Evolutionary conservation across 2,797 vertebrate genomes (phyloP).

Genomic region (Semotilus atromaculatus): DNA sequence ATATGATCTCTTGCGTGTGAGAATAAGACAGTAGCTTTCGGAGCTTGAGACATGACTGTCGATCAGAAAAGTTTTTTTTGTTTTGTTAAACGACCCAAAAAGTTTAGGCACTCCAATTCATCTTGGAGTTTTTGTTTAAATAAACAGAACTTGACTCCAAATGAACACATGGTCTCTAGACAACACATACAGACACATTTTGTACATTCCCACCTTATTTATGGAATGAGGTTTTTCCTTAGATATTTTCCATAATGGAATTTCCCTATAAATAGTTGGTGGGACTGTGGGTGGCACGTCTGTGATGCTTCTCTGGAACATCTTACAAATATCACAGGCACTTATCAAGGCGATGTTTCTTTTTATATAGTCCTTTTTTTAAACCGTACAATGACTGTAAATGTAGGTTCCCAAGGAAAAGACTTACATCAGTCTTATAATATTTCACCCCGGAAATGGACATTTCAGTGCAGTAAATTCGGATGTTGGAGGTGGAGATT

Average conservation of each 20-base stretch:
- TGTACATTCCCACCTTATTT: conserved; percentile 58
- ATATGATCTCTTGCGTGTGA: not conserved
- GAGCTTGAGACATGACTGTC: not conserved
- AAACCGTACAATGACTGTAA: conserved; percentile 6
- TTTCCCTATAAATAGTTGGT: conserved; percentile 56
- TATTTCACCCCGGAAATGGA: conserved; percentile 9
- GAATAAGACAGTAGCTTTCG: not conserved
- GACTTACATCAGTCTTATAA: conserved; percentile 21
- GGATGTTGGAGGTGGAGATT: too few species aligned
- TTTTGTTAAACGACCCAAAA: not conserved
- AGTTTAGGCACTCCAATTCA: too few species aligned
- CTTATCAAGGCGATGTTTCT: conserved; percentile 28
- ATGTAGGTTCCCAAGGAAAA: conserved; percentile 29
- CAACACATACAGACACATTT: conserved; percentile 36
- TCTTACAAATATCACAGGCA: conserved; percentile 42
- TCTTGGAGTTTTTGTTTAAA: too few species aligned
- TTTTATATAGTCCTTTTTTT: conserved; percentile 23
- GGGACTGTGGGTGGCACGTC: conserved; percentile 51
- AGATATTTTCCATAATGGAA: conserved; percentile 61
- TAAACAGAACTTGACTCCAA: conserved; percentile 10
- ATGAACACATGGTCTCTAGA: conserved; percentile 28
- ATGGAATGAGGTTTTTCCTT: conserved; percentile 51
- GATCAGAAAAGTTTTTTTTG: conserved; percentile 10
- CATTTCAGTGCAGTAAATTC: conserved; percentile 7
- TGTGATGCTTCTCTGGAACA: conserved; percentile 47